These are phyloP conservation scores for Trachymyrmex cornetzi DNA, from an alignment of 1,140 invertebrate species.

Conservation along the genomic window DNA sequence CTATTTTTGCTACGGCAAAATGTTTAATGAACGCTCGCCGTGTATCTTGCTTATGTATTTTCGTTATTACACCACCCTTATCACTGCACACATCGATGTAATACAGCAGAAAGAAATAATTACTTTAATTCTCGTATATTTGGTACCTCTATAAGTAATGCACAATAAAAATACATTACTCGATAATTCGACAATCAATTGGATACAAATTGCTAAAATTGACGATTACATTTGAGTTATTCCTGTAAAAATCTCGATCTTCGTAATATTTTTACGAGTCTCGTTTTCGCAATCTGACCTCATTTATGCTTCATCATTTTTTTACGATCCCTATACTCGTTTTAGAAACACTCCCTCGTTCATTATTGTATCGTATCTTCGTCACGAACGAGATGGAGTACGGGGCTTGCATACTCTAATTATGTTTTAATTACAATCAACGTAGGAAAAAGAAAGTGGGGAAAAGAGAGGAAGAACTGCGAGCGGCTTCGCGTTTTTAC, in stretches of 20 bases:
- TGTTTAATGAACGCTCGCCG: conserved; percentile 8
- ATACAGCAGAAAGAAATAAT: conserved; percentile 26
- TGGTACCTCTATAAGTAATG: not conserved
- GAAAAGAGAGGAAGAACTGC: not conserved
- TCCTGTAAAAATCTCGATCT: not conserved
- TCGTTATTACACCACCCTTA: conserved; percentile 8
- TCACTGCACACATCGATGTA: not conserved
- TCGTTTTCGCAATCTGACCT: too few species aligned
- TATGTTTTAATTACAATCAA: conserved; percentile 49
- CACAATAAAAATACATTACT: not conserved
- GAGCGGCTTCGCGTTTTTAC: conserved; percentile 30
- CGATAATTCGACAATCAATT: conserved; percentile 39
- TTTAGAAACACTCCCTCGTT: not conserved
- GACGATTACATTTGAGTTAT: conserved; percentile 1
- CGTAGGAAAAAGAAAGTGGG: not conserved
- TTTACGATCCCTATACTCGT: not conserved
- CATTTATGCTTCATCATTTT: not conserved
- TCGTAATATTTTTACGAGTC: conserved; percentile 23
- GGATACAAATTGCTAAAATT: not conserved
- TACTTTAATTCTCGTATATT: conserved; percentile 36
- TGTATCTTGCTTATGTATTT: conserved; percentile 22
- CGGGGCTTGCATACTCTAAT: not conserved
- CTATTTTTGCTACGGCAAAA: conserved; percentile 13
- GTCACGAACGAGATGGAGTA: not conserved
- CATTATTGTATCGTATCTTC: not conserved